Base-by-base conservation (phyloP, 2,888 invertebrate genomes). In the Linnaemya vulpina region DNA sequence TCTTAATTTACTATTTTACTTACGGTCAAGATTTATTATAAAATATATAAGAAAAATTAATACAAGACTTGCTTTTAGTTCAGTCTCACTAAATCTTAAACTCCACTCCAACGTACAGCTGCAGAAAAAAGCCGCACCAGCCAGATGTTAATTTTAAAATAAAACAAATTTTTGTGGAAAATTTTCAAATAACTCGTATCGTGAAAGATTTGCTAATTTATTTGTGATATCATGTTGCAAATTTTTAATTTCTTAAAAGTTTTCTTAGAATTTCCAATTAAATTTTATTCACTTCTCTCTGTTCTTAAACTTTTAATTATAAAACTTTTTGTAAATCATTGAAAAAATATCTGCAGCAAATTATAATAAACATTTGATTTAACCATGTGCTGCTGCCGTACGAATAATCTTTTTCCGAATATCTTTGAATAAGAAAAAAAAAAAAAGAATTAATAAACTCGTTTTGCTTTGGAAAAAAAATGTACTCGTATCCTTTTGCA, bases 381-480 rank as follows among this genome's bases (percentile, higher is more conserved):
- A 13, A 55, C 35, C 75, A 81, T 70, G 11, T 55, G 68, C 49
- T 53, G 25, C 53, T 40, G 30, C 20, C 40, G 13, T 63, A 25
- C 22, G 46, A 20, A 71, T 75, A 75, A 81, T 81, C 81, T 75
- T 38, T 81, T 53, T 53, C 46, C 46, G 22, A 55, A 81, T 75
- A 81, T 81, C 81, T 75, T 62, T 68, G 11, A 53, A 38, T n/a
- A 60, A 60, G 38, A 81, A 58, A n/a, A n/a, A n/a, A n/a, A n/a
- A n/a, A n/a, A n/a, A n/a, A n/a, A n/a, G n/a, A n/a, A n/a, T n/a
- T n/a, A n/a, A n/a, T n/a, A n/a, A 81, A 81, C 80, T 49, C n/a
- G 68, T 76, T 82, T 51, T 53, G 30, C 30, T 30, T 30, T 30
- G 20, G 58, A n/a, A 30, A 62, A 62, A 17, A 60, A 71, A 46